phyloP scores from a whole-genome alignment of 2,888 invertebrate genomes.

The Calliphora vomitoria region DNA sequence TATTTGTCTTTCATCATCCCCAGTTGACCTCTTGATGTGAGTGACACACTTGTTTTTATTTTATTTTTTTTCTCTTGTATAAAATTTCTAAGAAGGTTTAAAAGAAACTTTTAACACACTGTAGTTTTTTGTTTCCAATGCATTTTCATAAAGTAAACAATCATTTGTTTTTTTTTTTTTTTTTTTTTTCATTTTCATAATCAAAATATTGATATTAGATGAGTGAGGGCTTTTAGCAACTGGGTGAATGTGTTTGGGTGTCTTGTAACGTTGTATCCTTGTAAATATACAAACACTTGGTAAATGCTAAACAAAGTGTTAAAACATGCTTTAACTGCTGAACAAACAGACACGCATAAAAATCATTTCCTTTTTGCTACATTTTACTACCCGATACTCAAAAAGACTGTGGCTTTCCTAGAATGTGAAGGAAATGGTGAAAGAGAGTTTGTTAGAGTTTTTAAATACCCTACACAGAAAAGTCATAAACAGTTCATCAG shows the following conservation, averaged over 20 bases:
- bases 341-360: constrained; percentile 70
- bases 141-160: constrained; percentile 31
- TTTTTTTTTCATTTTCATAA: constrained; percentile 24
- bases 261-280: constrained; percentile 17
- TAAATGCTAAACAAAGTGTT: constrained; percentile 59
- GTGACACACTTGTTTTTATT: constrained; percentile 29
- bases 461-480: too few species aligned
- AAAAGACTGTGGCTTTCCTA: background rate
- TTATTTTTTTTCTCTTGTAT: background rate
- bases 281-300: background rate
- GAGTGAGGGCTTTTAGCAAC: constrained; percentile 50
- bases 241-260: background rate
- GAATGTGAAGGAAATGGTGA: background rate
- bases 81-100: background rate
- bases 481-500: too few species aligned
- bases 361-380: constrained; percentile 34
- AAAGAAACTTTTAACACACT: background rate
- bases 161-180: background rate
- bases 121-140: background rate
- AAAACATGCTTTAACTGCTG: constrained; percentile 73
- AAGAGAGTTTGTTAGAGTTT: too few species aligned
- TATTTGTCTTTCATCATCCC: constrained; percentile 12
- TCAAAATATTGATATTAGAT: constrained; percentile 36
- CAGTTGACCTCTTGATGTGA: constrained; percentile 43
- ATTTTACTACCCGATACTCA: constrained; percentile 27